A percentile compares a stretch with the other conserved stretches of the same genome.
Conservation (phyloP, 2,888 invertebrate species). For the Agrotis exclamationis region DNA sequence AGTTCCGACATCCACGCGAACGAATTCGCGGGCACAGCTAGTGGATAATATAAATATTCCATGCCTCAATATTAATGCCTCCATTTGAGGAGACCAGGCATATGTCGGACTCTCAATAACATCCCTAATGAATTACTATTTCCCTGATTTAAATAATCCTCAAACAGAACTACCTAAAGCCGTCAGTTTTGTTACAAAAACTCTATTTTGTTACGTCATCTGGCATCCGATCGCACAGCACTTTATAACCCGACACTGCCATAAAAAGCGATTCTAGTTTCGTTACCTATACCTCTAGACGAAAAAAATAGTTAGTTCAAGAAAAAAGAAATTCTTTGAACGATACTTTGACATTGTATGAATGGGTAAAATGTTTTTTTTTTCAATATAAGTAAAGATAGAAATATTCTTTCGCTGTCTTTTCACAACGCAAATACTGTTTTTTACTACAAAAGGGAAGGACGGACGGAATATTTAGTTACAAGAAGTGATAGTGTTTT, state of each 20-base stretch:
- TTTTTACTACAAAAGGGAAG: not conserved
- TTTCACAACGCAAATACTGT: constrained; percentile 8
- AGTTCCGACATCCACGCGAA: too few relatives aligned
- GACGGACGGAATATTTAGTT: not conserved
- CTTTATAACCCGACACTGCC: constrained; percentile 20
- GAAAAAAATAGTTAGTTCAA: not conserved
- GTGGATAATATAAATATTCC: too few relatives aligned
- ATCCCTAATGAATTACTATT: too few relatives aligned
- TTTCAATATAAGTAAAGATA: constrained; percentile 13
- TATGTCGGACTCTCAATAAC: too few relatives aligned
- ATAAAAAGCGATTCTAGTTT: constrained; percentile 15
- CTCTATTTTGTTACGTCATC: constrained; percentile 26
- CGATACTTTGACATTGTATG: constrained; percentile 21
- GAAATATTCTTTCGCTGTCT: constrained; percentile 2
- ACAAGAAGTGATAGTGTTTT: constrained; percentile 5
- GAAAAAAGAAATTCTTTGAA: constrained; percentile 22
- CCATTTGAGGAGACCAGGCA: too few relatives aligned
- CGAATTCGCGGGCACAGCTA: too few relatives aligned
- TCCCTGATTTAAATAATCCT: too few relatives aligned
- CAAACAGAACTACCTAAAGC: not conserved
- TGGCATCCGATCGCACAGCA: constrained; percentile 18
- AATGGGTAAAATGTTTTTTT: constrained; percentile 16
- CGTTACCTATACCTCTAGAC: constrained; percentile 3
- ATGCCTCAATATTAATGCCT: too few relatives aligned
- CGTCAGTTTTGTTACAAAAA: constrained; percentile 13